Conservation (phyloP, 2,797 vertebrate genomes). For the Trichosurus vulpecula region DNA sequence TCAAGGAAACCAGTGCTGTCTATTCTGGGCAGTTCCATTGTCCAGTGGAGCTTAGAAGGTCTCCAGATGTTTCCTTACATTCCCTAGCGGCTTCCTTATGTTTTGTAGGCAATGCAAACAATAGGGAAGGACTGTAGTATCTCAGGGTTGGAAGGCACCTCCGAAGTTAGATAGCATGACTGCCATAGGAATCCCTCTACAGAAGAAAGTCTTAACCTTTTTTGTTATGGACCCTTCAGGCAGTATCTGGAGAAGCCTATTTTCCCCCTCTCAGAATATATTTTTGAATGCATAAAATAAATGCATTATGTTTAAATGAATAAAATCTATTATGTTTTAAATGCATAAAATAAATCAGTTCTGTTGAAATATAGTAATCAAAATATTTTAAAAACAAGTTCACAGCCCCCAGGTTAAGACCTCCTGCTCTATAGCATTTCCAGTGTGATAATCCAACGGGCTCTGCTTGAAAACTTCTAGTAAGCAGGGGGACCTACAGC, state of each 20-base stretch:
- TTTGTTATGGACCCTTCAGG: not conserved
- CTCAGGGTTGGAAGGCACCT: not conserved
- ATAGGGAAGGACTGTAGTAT: not conserved
- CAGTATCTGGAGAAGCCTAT: not conserved
- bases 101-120: not conserved
- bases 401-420: not conserved
- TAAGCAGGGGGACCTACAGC: not conserved
- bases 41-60: not conserved
- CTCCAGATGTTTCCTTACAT: not conserved
- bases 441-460: not conserved
- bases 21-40: not conserved
- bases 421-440: not conserved
- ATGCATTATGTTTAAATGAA: not conserved
- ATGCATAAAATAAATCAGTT: not conserved
- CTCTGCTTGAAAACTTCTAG: not conserved
- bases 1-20: constrained; percentile 49
- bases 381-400: not conserved
- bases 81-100: not conserved
- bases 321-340: not conserved
- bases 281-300: not conserved
- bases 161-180: not conserved
- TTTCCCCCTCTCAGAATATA: not conserved
- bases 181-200: not conserved
- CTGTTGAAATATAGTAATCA: not conserved
- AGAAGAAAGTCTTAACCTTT: not conserved